Percentiles rank a stretch among this genome's conserved stretches.
These are phyloP conservation scores for Nomada fabriciana DNA, from an alignment of 2,888 invertebrate genomes.

Conservation along the genomic window DNA sequence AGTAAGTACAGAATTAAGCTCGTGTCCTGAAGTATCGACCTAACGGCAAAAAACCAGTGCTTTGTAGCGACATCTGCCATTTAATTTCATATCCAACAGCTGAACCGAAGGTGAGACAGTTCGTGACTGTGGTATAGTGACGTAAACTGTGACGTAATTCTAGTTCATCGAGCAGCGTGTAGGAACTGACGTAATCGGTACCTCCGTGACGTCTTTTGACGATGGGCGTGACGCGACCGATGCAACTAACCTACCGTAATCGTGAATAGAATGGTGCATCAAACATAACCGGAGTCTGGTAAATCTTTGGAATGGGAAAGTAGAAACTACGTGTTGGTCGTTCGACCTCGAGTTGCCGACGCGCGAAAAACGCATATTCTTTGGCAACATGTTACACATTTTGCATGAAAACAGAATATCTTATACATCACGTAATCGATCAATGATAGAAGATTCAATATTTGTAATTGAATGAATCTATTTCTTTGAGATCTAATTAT, in stretches of 20 bases:
- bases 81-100: too few species aligned
- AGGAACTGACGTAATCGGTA: slow-evolving; percentile 49
- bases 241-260: slow-evolving; percentile 84
- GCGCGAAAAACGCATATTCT: slow-evolving; percentile 5
- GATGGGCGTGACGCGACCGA: slow-evolving; percentile 76
- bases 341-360: slow-evolving; percentile 13
- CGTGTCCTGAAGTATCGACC: too few species aligned
- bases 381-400: not conserved
- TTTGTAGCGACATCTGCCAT: too few species aligned
- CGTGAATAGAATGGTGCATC: slow-evolving; percentile 83
- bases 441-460: not conserved
- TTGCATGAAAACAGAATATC: not conserved
- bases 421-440: not conserved
- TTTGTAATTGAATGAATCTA: not conserved
- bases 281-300: slow-evolving; percentile 83
- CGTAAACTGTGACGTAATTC: not conserved
- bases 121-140: too few species aligned
- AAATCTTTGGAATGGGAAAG: slow-evolving; percentile 80
- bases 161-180: not conserved
- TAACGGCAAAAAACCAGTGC: too few species aligned
- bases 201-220: slow-evolving; percentile 61
- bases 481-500: too few species aligned
- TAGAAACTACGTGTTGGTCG: slow-evolving; percentile 73
- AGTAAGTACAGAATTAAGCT: too few species aligned
- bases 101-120: too few species aligned